A percentile compares a stretch with the other conserved stretches of the same genome.
Conservation (phyloP, 2,888 invertebrate species). For the Drosophila diplacantha region DNA sequence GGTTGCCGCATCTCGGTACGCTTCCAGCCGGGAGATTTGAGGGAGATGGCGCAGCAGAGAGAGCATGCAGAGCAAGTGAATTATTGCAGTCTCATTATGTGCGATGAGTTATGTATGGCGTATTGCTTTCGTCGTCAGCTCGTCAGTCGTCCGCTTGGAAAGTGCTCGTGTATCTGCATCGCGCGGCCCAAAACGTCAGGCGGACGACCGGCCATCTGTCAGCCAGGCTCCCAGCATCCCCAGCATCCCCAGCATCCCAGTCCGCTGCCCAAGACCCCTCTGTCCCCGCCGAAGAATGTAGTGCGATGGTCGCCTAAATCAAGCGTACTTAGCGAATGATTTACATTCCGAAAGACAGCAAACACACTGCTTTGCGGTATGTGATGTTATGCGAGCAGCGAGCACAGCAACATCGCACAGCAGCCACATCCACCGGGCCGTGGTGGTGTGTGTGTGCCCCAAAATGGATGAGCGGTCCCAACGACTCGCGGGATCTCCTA, state of each 20-base stretch:
- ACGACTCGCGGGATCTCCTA: conserved; percentile 50
- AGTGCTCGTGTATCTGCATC: conserved; percentile 69
- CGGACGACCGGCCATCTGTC: conserved; percentile 59
- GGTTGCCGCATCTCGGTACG: conserved; percentile 3
- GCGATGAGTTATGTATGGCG: conserved; percentile 76
- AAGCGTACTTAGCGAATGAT: conserved; percentile 77
- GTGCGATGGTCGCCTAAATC: conserved; percentile 76
- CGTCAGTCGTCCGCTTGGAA: conserved; percentile 42
- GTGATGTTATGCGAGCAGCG: conserved; percentile 75
- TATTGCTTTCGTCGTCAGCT: conserved; percentile 74
- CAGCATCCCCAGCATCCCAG: conserved; percentile 7
- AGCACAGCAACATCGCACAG: conserved; percentile 44
- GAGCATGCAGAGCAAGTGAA: conserved; percentile 74
- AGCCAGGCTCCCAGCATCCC: conserved; percentile 44
- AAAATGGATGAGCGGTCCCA: conserved; percentile 15
- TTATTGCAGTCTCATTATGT: conserved; percentile 77
- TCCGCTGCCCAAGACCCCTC: conserved; percentile 16
- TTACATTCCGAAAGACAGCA: conserved; percentile 77
- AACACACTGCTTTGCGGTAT: conserved; percentile 76
- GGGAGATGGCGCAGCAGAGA: conserved; percentile 1
- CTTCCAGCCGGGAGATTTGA: conserved; percentile 4
- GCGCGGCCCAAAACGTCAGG: conserved; percentile 53
- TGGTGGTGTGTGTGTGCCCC: conserved; percentile 7
- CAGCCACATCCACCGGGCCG: conserved; percentile 10
- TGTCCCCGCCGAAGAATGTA: conserved; percentile 65